Evolutionary conservation across 2,113 vertebrate genomes (phyloP).

Genomic region (Microcebus jonahi): DNA sequence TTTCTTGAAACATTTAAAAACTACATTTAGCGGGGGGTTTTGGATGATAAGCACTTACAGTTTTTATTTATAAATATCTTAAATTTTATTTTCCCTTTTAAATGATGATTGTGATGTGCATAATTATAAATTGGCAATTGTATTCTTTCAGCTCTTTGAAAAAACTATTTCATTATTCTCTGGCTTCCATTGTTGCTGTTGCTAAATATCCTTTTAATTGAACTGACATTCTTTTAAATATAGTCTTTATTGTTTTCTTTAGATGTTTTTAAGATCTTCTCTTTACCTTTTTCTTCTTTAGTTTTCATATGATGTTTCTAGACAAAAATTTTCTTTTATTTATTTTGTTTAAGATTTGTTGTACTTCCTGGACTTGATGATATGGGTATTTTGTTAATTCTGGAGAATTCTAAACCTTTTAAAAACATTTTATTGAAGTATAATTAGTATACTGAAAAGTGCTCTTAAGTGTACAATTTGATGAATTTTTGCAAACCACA

Average conservation of each 20-base stretch:
- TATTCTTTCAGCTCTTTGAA: neutral
- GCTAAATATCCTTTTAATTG: neutral
- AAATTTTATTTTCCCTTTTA: neutral
- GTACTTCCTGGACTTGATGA: neutral
- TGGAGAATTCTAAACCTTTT: neutral
- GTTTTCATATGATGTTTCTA: neutral
- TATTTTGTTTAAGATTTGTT: neutral
- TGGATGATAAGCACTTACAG: neutral
- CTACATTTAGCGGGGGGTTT: neutral
- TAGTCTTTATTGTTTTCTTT: neutral
- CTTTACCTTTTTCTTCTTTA: neutral
- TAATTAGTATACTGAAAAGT: neutral
- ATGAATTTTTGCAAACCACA: neutral
- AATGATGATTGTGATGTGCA: neutral
- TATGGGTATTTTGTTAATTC: neutral
- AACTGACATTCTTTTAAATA: neutral
- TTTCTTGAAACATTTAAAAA: neutral
- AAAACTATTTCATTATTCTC: neutral
- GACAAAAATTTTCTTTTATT: neutral
- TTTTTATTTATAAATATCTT: neutral
- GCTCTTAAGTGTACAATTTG: neutral
- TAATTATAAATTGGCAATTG: neutral
- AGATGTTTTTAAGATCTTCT: neutral
- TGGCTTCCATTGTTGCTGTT: neutral
- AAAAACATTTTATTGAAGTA: neutral